Percentiles rank a stretch among this genome's conserved stretches.
Conservation (phyloP, 1,140 invertebrate species). For the Drosophila lacertosa region DNA sequence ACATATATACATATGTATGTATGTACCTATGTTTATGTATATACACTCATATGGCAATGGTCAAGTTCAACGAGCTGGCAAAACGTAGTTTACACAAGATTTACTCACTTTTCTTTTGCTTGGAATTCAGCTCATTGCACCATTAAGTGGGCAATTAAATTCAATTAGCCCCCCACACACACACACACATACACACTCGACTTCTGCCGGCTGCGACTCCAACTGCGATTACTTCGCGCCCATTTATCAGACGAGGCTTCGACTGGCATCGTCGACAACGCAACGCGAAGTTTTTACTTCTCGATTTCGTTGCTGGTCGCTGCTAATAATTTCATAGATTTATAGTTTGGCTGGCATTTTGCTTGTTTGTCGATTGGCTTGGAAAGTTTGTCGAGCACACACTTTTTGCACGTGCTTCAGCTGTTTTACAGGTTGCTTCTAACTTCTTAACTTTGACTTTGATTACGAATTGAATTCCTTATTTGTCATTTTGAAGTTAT, state of each 20-base stretch:
- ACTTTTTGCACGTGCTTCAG: not conserved
- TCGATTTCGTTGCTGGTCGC: conserved; percentile 50
- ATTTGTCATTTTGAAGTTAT: not conserved
- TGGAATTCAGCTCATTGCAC: conserved; percentile 59
- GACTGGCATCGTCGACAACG: conserved; percentile 4
- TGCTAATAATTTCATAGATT: conserved; percentile 73
- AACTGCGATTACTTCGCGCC: conserved; percentile 19
- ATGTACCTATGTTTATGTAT: too few species aligned
- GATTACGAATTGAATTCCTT: conserved; percentile 37
- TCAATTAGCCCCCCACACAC: conserved; percentile 59
- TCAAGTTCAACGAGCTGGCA: conserved; percentile 5
- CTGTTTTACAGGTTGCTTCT: conserved; percentile 2
- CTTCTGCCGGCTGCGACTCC: conserved; percentile 19
- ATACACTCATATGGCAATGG: not conserved
- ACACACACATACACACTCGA: conserved; percentile 9
- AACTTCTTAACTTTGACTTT: conserved; percentile 16
- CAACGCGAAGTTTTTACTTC: conserved; percentile 47
- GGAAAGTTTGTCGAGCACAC: conserved; percentile 5
- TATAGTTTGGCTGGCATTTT: conserved; percentile 57
- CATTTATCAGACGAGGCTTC: conserved; percentile 50
- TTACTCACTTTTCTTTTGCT: conserved; percentile 30
- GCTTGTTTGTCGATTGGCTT: conserved; percentile 16
- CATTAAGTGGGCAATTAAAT: conserved; percentile 76
- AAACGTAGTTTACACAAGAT: conserved; percentile 14
- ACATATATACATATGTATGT: too few species aligned